Evolutionary conservation across 2,797 vertebrate species (phyloP), one percentile per base, ranked within the genome.

Genomic region (Coregonus ussuriensis): DNA sequence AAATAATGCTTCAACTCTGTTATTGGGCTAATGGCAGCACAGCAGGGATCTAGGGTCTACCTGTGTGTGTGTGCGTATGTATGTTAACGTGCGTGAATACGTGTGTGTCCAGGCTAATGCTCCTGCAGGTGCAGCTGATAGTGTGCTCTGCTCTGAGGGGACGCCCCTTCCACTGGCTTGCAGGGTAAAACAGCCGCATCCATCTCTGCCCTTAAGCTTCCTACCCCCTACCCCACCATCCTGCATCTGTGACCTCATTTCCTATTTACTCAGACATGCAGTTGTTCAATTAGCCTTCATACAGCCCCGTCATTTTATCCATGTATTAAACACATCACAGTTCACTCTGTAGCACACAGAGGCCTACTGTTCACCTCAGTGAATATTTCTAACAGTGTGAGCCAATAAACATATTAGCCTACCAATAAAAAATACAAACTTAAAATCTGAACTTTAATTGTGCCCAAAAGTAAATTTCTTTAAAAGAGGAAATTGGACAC

Each of bases 11-110:
- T 31, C 54, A 79, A 35, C 52, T 74, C 77, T 25, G 81, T 31
- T 31, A 31, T 77, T 80, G 71, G 68, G 80, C 78, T 86, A 85
- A n/a, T n/a, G n/a, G n/a, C n/a, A n/a, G 79, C 82, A 72, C 86
- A 81, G 77, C 78, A 76, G 70, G 21, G 51, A 69, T 56, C 54
- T n/a, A 56, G 54, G 69, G 66, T 54, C 63, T 79, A 72, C 79
- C 78, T 74, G 31, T 74, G 72, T 37, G 29, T n/a, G 68, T 79
- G 62, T 75, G 74, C 3, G 72, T 62, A 33, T 21, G 56, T 41
- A 11, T 21, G 18, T 74, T 21, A 31, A 31, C 14, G 73, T 13
- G 35, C 51, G 25, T 77, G 70, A 62, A 62, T 59, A 41, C 54
- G 66, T 56, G 74, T 72, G 77, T 71, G 52, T 72, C 52, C 52